Conservation (phyloP, 2,888 invertebrate species). For the Pyralis farinalis region DNA sequence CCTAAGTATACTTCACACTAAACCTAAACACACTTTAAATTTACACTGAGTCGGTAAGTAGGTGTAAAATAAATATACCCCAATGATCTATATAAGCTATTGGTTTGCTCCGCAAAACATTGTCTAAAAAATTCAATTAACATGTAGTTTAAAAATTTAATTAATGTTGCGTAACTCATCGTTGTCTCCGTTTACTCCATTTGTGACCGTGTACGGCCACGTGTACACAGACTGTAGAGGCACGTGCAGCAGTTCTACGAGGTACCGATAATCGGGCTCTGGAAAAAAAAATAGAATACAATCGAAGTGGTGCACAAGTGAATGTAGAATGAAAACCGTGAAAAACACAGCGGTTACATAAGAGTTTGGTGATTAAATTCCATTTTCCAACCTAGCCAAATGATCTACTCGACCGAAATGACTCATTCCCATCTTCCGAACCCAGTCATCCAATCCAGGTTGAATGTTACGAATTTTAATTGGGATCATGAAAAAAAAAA, state of each 20-base stretch:
- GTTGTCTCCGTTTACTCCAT: slow-evolving; percentile 54
- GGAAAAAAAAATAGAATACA: slow-evolving; percentile 52
- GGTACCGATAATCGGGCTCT: slow-evolving; percentile 92
- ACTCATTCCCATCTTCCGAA: too few relatives aligned
- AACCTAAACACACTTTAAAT: slow-evolving; percentile 18
- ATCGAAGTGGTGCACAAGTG: too few relatives aligned
- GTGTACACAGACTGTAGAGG: slow-evolving; percentile 92
- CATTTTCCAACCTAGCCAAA: too few relatives aligned
- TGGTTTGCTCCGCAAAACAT: slow-evolving; percentile 11
- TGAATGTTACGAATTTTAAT: too few relatives aligned
- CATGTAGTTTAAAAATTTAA: slow-evolving; percentile 21
- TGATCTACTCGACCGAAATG: too few relatives aligned
- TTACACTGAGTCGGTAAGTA: slow-evolving; percentile 18
- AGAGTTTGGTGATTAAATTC: too few relatives aligned
- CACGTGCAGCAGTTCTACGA: slow-evolving; percentile 93
- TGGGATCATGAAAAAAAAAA: too few relatives aligned
- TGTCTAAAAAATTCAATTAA: slow-evolving; percentile 6
- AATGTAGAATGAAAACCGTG: too few relatives aligned
- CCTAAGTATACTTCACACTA: slow-evolving; percentile 7
- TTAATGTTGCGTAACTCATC: slow-evolving; percentile 38
- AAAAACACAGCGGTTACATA: too few relatives aligned
- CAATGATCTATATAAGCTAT: slow-evolving; percentile 17
- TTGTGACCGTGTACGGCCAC: slow-evolving; percentile 59
- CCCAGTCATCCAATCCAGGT: too few relatives aligned
- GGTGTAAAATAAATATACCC: slow-evolving; percentile 21